Base-by-base conservation (phyloP, 2,113 vertebrate species). In the Burhinus oedicnemus region DNA sequence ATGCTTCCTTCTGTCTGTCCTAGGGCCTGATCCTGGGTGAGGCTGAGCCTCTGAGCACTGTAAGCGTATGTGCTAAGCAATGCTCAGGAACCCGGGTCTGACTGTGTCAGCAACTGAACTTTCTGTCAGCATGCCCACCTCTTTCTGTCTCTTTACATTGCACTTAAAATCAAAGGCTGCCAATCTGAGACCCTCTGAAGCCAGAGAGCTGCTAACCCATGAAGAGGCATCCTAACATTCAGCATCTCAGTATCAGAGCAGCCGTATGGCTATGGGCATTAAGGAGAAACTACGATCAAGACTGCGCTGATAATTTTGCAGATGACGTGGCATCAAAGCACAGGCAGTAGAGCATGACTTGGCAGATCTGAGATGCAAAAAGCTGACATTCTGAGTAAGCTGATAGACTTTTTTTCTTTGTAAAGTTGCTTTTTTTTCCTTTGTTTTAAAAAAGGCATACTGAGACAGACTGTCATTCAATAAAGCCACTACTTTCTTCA, bases 401-500 rank as follows among this genome's bases (percentile, higher is more conserved):
- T 78, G 44, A 78, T 72, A 45, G 32, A 57, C 61, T 52, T 70
- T 80, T 36, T 69, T 47, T 71, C 44, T 68, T 70, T 79, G 81
- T 51, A n/a, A 72, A 91, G 60, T 29, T 80, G 9, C 11, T 65
- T 78, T 80, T 81, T 29, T 81, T 22, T 7, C 18, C 34, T 87
- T 88, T 66, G 27, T 76, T 95, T 88, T 36, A 36, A 68, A 70
- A 66, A 75, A 96, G n/a, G 82, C 89, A 88, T 71, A 85, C 66
- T 95, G 89, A 96, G 83, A 90, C 88, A 95, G 82, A 87, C 87
- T 71, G 77, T 65, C 94, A 86, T 72, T 96, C 93, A 94, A 76
- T 91, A 94, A 94, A 97, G 85, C 78, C 92, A 91, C 88, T 80
- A 95, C 87, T 97, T 95, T 96, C 95, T 97, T 96, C 88, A 97